Conservation (phyloP, 2,888 invertebrate species). For the Agrotis exclamationis region DNA sequence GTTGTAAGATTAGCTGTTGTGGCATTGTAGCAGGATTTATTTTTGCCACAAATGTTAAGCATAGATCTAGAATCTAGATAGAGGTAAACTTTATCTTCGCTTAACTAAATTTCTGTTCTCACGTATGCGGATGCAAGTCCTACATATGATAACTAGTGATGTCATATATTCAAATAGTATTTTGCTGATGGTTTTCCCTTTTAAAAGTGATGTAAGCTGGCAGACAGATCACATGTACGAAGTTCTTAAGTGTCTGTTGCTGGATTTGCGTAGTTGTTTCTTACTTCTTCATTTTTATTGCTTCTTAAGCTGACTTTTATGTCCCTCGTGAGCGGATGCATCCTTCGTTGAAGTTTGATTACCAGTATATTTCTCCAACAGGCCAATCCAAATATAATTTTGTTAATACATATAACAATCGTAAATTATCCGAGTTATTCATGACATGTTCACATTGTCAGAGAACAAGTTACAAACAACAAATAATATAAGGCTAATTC, state of each 20-base stretch:
- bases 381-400: slow-evolving; percentile 8
- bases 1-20: slow-evolving; percentile 17
- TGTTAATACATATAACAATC: not conserved
- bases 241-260: slow-evolving; percentile 18
- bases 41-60: slow-evolving; percentile 14
- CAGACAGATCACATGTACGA: slow-evolving; percentile 24
- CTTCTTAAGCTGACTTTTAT: slow-evolving; percentile 48
- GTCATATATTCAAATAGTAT: slow-evolving; percentile 55
- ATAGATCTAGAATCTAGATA: slow-evolving; percentile 10
- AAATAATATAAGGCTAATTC: slow-evolving; percentile 12
- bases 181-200: slow-evolving; percentile 26
- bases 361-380: slow-evolving; percentile 7
- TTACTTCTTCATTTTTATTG: slow-evolving; percentile 35
- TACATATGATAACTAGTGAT: slow-evolving; percentile 41
- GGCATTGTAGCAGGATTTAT: slow-evolving; percentile 30
- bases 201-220: slow-evolving; percentile 42
- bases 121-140: slow-evolving; percentile 41
- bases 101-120: slow-evolving; percentile 31
- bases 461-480: not conserved
- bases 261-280: slow-evolving; percentile 34
- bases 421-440: slow-evolving; percentile 15
- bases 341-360: slow-evolving; percentile 42
- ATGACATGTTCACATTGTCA: slow-evolving; percentile 10
- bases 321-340: slow-evolving; percentile 28
- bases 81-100: slow-evolving; percentile 8